Conservation (phyloP, 1,140 invertebrate species). For the Oedothorax gibbosus region DNA sequence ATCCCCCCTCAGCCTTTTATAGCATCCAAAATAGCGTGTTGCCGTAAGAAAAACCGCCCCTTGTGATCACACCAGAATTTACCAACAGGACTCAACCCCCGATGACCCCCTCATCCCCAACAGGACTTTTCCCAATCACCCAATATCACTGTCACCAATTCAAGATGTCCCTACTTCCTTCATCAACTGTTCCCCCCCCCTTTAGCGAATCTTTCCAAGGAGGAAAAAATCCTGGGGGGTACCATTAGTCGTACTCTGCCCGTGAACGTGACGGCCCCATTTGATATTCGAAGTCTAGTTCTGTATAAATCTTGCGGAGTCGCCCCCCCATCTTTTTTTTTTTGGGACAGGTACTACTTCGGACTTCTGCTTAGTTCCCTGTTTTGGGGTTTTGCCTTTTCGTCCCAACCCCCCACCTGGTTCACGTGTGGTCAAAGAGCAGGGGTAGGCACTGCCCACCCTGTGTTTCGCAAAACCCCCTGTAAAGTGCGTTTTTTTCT, state of each 20-base stretch:
- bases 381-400: conserved; percentile 81
- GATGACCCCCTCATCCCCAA: too few relatives aligned
- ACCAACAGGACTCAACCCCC: too few relatives aligned
- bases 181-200: conserved; percentile 23
- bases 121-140: too few relatives aligned
- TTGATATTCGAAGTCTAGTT: conserved; percentile 88
- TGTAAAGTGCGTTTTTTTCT: conserved; percentile 92
- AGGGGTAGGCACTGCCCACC: conserved; percentile 84
- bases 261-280: conserved; percentile 84
- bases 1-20: too few relatives aligned
- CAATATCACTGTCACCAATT: conserved; percentile 8
- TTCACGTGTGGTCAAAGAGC: conserved; percentile 87
- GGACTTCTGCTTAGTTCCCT: conserved; percentile 87
- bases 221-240: conserved; percentile 83
- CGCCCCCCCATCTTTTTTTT: conserved; percentile 88
- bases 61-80: too few relatives aligned
- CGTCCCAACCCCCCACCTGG: conserved; percentile 77
- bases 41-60: too few relatives aligned
- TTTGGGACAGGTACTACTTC: conserved; percentile 88
- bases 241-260: conserved; percentile 82
- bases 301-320: conserved; percentile 84
- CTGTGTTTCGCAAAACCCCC: conserved; percentile 91
- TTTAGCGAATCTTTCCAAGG: conserved; percentile 8
- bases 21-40: too few relatives aligned
- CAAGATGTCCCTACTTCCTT: conserved; percentile 25